phyloP scores from a whole-genome alignment of 2,113 vertebrate species.

The Chascanopsetta lugubris region DNA sequence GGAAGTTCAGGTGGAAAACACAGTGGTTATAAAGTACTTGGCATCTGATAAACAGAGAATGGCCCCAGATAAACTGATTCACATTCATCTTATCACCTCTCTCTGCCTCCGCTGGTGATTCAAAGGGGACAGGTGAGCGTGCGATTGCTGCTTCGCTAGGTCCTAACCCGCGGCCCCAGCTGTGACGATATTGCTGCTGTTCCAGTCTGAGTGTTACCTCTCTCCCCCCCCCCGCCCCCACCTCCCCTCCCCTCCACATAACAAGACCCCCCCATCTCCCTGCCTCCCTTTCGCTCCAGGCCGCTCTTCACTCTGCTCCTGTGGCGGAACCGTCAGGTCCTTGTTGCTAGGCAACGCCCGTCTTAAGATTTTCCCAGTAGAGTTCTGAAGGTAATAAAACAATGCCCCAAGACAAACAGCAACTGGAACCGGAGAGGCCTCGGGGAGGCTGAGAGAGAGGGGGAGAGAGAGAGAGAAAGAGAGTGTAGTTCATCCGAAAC shows the following conservation, averaged over 20 bases:
- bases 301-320: constrained; percentile 68
- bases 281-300: constrained; percentile 45
- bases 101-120: constrained; percentile 27
- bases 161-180: constrained; percentile 56
- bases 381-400: constrained; percentile 85
- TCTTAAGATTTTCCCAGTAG: constrained; percentile 81
- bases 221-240: constrained; percentile 1
- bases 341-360: constrained; percentile 83
- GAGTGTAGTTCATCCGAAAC: constrained; percentile 26
- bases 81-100: constrained; percentile 45
- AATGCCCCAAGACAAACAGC: constrained; percentile 84
- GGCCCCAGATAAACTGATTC: constrained; percentile 40
- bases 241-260: not conserved
- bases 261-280: not conserved
- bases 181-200: constrained; percentile 52
- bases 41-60: constrained; percentile 24
- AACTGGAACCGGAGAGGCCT: constrained; percentile 70
- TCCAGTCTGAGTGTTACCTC: constrained; percentile 51
- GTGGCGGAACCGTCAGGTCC: constrained; percentile 75
- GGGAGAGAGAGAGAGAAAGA: constrained; percentile 6
- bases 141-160: constrained; percentile 38
- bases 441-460: constrained; percentile 28
- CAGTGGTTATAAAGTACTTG: constrained; percentile 20
- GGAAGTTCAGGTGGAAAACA: constrained; percentile 2
- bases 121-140: constrained; percentile 48